Evolutionary conservation across 2,888 invertebrate species (phyloP).

Genomic region (Drosophila bunnanda): DNA sequence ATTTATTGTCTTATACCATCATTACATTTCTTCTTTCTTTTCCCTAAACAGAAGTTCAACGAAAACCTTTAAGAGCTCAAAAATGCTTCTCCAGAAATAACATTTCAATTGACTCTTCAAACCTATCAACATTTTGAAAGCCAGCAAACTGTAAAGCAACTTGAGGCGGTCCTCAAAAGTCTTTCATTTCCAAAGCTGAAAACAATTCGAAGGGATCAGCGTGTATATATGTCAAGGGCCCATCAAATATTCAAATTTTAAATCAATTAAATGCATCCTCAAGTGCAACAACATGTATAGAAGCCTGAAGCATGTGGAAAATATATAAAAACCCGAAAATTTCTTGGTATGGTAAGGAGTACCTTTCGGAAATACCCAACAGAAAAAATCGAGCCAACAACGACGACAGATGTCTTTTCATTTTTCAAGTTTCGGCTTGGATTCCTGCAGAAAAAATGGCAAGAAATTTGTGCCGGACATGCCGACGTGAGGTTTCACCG

Average conservation of each 20-base stretch:
- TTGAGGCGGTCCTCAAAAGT: slow-evolving; percentile 21
- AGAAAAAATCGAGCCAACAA: slow-evolving; percentile 37
- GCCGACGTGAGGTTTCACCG: slow-evolving; percentile 54
- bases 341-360: slow-evolving; percentile 19
- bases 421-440: slow-evolving; percentile 22
- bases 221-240: slow-evolving; percentile 35
- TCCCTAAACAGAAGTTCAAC: neutral
- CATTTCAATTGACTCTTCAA: slow-evolving; percentile 52
- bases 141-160: neutral
- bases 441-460: slow-evolving; percentile 33
- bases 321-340: neutral
- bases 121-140: slow-evolving; percentile 22
- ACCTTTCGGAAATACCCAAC: slow-evolving; percentile 33
- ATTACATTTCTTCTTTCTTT: neutral
- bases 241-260: slow-evolving; percentile 39
- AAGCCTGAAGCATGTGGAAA: neutral
- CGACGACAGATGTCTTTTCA: slow-evolving; percentile 54
- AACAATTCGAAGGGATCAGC: slow-evolving; percentile 11
- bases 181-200: slow-evolving; percentile 24
- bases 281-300: slow-evolving; percentile 15
- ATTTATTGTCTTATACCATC: neutral
- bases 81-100: slow-evolving; percentile 47
- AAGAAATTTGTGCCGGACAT: slow-evolving; percentile 58
- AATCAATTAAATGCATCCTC: slow-evolving; percentile 39
- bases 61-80: neutral